Conservation (phyloP, 2,888 invertebrate species). For the Plemyria rubiginata region DNA sequence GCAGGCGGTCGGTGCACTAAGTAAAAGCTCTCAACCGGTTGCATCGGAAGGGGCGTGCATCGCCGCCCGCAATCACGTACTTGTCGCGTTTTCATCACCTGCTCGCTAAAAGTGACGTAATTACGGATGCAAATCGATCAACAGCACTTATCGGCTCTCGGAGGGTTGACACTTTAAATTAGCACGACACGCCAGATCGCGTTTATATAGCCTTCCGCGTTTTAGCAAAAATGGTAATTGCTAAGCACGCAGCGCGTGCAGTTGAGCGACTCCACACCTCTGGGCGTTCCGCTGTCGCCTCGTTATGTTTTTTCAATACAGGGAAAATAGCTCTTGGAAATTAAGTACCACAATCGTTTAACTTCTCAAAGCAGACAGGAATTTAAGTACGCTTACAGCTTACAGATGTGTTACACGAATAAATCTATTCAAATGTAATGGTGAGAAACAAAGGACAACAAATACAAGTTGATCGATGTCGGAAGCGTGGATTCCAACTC, state of each 20-base stretch:
- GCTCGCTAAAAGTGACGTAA: slow-evolving; percentile 81
- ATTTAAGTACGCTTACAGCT: slow-evolving; percentile 9
- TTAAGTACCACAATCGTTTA: slow-evolving; percentile 8
- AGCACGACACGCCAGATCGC: slow-evolving; percentile 77
- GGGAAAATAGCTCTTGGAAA: slow-evolving; percentile 33
- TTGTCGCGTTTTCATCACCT: slow-evolving; percentile 84
- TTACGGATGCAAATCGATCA: slow-evolving; percentile 84
- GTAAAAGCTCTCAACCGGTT: slow-evolving; percentile 74
- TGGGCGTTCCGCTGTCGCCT: slow-evolving; percentile 41
- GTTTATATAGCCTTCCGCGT: slow-evolving; percentile 76
- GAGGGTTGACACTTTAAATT: slow-evolving; percentile 81
- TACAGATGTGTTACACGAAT: slow-evolving; percentile 19
- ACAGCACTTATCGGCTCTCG: slow-evolving; percentile 77
- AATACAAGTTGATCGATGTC: slow-evolving; percentile 67
- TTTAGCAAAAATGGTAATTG: slow-evolving; percentile 76
- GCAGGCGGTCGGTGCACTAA: slow-evolving; percentile 40
- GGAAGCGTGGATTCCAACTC: slow-evolving; percentile 78
- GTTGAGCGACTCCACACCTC: slow-evolving; percentile 40
- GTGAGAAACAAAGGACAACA: slow-evolving; percentile 63
- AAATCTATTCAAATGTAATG: slow-evolving; percentile 37
- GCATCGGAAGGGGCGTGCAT: slow-evolving; percentile 73
- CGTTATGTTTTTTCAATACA: slow-evolving; percentile 36
- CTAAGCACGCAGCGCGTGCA: slow-evolving; percentile 49
- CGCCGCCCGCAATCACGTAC: slow-evolving; percentile 76
- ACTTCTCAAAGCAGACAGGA: slow-evolving; percentile 7